Evolutionary conservation across 2,888 invertebrate genomes (phyloP), one percentile per base, ranked within the genome.

Genomic region (Caenorhabditis angaria): DNA sequence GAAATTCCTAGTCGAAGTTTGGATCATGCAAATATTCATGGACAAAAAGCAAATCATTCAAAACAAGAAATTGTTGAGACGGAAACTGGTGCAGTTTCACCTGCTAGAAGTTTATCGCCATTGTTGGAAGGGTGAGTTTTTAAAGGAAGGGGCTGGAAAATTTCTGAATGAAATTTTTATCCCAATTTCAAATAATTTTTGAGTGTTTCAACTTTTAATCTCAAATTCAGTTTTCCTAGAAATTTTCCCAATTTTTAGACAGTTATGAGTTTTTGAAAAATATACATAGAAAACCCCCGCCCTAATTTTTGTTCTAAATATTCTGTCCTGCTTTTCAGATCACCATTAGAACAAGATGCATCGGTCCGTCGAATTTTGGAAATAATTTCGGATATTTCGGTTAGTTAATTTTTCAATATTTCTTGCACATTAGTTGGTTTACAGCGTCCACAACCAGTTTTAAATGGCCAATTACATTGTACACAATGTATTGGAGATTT

Each of bases 401-500:
- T 76, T 12, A 59, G 73, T 61, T 48, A n/a, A n/a, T 61, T 60
- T 50, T 50, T 60, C 20, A 27, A 24, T n/a, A 18, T 59, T n/a
- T 1, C 28, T 22, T 25, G 3, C 22, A 28, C 8, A 50, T 55
- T 10, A 20, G 4, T 57, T 54, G 50, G 70, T 74, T 25, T n/a
- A n/a, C 66, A 79, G 78, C 68, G 62, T 47, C 69, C 77, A 1
- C 66, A 61, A 29, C 35, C 53, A 12, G 59, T 61, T 48, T 41
- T 67, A 12, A 61, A 78, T 29, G 74, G 75, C 6, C 76, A 78
- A 20, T 64, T 84, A 18, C 86, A 86, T 59, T 86, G 86, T 67
- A 81, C 81, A 28, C 83, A 87, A 55, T 86, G 86, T 65, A 80
- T 78, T 35, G 86, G 86, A 61, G 65, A 81, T 54, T 59, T 86